A percentile compares a stretch with the other conserved stretches of the same genome.
Evolutionary conservation across 2,113 vertebrate genomes (phyloP).

Genomic region (Crotalus horridus): DNA sequence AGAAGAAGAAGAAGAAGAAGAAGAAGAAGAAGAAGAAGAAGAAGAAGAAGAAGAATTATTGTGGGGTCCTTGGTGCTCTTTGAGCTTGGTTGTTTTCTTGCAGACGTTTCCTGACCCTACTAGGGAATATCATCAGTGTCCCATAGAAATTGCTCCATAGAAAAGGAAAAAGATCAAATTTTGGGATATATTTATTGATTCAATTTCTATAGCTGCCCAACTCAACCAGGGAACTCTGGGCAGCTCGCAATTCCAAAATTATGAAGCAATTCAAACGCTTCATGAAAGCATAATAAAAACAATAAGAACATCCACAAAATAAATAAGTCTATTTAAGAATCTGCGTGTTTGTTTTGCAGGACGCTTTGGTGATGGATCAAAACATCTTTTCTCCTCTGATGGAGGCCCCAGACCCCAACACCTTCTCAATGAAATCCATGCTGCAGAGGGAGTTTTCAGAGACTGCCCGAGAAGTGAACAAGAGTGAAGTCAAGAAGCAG

Average conservation of each 20-base stretch:
- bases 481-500: neutral
- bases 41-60: too few species aligned
- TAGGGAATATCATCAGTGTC: neutral
- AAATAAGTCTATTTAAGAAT: neutral
- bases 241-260: neutral
- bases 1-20: too few species aligned
- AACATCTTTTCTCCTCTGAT: neutral
- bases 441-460: neutral
- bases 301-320: neutral
- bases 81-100: neutral
- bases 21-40: too few species aligned
- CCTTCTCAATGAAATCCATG: neutral
- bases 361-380: neutral
- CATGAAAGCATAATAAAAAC: neutral
- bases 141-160: neutral
- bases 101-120: neutral
- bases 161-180: too few species aligned
- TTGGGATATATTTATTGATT: neutral
- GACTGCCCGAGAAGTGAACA: neutral
- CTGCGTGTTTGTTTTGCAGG: neutral
- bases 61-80: neutral
- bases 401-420: neutral
- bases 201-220: too few species aligned
- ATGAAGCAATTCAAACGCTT: neutral
- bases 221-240: too few species aligned